These are phyloP conservation scores for Petrolisthes manimaculis DNA, from an alignment of 2,888 invertebrate genomes.

Conservation along the genomic window DNA sequence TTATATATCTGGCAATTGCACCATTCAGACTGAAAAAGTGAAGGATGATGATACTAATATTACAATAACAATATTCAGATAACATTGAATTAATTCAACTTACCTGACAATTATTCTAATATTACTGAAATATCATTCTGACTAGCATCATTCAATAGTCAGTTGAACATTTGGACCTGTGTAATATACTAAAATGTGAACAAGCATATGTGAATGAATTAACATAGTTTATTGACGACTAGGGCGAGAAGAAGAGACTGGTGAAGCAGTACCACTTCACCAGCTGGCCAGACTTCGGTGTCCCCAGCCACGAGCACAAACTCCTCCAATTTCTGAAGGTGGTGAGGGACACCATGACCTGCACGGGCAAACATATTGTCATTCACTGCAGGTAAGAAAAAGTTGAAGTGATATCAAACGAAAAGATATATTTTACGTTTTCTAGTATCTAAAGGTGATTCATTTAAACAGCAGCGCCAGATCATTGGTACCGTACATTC, in stretches of 20 bases:
- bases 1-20: no score
- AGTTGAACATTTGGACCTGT: neutral
- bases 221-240: neutral
- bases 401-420: no score
- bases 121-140: no score
- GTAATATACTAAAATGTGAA: neutral
- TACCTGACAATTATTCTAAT: no score
- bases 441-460: no score
- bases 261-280: conserved; percentile 58
- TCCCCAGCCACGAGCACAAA: conserved; percentile 20
- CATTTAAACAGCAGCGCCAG: no score
- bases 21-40: no score
- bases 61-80: no score
- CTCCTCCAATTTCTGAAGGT: conserved; percentile 40
- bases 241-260: conserved; percentile 26
- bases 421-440: no score
- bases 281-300: conserved; percentile 54
- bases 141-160: neutral
- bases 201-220: neutral
- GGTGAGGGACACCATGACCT: neutral
- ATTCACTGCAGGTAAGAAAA: conserved; percentile 57
- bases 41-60: no score
- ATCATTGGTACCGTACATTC: no score
- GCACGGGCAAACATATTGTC: conserved; percentile 20
- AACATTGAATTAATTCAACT: no score